phyloP scores from a whole-genome alignment of 2,797 vertebrate genomes.

The Benthosema pterotum region DNA sequence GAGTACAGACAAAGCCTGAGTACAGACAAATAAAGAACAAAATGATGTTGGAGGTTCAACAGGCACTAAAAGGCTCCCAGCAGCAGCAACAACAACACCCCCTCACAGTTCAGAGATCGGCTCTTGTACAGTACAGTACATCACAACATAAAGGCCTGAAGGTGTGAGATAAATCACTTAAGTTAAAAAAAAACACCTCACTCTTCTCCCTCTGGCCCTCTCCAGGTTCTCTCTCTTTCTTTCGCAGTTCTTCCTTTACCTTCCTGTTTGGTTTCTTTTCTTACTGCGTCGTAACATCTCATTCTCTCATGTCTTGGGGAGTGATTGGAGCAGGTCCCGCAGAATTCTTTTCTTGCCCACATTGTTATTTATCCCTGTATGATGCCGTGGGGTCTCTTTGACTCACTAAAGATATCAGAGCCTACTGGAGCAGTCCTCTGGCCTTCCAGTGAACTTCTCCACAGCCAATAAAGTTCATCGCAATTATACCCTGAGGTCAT shows the following conservation, averaged over 20 bases:
- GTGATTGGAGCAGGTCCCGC: slow-evolving; percentile 14
- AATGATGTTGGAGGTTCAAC: too few species aligned
- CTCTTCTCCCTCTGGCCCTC: neutral
- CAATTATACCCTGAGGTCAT: slow-evolving; percentile 28
- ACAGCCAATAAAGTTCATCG: neutral
- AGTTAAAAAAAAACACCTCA: too few species aligned
- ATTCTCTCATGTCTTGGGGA: slow-evolving; percentile 2
- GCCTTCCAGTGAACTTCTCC: neutral
- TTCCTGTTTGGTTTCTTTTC: too few species aligned
- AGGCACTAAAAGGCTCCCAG: too few species aligned
- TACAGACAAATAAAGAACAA: too few species aligned
- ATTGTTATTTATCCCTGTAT: slow-evolving; percentile 17
- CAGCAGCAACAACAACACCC: too few species aligned
- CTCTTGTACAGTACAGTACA: too few species aligned
- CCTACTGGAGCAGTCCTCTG: slow-evolving; percentile 6
- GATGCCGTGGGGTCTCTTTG: slow-evolving; percentile 19
- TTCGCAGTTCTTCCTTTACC: too few species aligned
- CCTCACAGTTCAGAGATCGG: too few species aligned
- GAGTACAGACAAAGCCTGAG: too few species aligned
- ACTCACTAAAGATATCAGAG: slow-evolving; percentile 4
- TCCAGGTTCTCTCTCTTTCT: neutral
- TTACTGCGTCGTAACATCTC: neutral
- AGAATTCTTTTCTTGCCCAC: slow-evolving; percentile 11
- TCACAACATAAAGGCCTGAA: too few species aligned
- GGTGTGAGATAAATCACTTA: too few species aligned